Conservation (phyloP, 1,140 invertebrate species). For the Aradophagus sp. region DNA sequence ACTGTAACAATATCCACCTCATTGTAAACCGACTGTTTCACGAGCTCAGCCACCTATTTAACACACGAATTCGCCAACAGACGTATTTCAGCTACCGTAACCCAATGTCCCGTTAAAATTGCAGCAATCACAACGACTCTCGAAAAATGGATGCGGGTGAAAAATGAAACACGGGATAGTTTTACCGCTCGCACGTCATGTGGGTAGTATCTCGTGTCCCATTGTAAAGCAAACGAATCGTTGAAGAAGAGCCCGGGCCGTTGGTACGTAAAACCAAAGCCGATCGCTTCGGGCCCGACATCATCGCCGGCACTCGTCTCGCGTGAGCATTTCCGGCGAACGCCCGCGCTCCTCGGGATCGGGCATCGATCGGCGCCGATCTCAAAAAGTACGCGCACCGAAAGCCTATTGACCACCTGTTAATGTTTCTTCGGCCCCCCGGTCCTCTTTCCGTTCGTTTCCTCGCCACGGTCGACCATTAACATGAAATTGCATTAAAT, state of each 20-base stretch:
- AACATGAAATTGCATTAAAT: no score
- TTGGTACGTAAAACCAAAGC: constrained; percentile 15
- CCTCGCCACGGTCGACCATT: neutral
- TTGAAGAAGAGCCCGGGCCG: constrained; percentile 7
- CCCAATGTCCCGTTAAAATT: constrained; percentile 45
- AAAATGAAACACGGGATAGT: constrained; percentile 24
- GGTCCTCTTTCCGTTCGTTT: constrained; percentile 10
- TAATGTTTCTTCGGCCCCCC: constrained; percentile 27
- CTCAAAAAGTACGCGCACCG: constrained; percentile 10
- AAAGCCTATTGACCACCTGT: constrained; percentile 53
- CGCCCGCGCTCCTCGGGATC: constrained; percentile 19
- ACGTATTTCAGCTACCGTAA: no score
- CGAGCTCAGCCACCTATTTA: no score
- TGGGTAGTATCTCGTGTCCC: constrained; percentile 53
- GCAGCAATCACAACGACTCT: constrained; percentile 23
- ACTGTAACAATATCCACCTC: no score
- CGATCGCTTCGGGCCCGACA: no score
- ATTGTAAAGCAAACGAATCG: constrained; percentile 47
- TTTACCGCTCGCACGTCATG: constrained; percentile 31
- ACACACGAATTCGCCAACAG: no score
- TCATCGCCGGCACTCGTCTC: no score
- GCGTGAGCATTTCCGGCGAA: constrained; percentile 44
- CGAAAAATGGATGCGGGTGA: constrained; percentile 36
- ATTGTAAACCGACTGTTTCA: no score
- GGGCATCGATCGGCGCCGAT: constrained; percentile 19